Conservation (phyloP, 2,797 vertebrate species). For the Dallia pectoralis region DNA sequence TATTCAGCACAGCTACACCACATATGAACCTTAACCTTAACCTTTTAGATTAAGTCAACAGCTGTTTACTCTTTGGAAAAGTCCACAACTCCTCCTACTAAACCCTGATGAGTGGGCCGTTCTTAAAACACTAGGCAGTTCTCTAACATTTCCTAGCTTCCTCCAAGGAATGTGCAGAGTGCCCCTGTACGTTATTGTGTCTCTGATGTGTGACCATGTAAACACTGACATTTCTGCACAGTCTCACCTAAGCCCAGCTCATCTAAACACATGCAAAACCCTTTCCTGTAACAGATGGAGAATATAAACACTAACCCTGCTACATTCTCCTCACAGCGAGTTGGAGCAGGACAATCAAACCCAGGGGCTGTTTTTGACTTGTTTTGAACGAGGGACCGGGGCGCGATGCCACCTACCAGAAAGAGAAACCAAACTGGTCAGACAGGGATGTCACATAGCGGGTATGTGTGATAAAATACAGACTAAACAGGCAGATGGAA, state of each 20-base stretch:
- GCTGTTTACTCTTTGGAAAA: constrained; percentile 35
- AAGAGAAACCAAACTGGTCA: constrained; percentile 10
- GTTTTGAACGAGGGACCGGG: constrained; percentile 12
- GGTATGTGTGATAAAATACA: neutral
- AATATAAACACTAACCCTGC: constrained; percentile 58
- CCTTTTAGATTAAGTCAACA: constrained; percentile 4
- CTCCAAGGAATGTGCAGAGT: constrained; percentile 27
- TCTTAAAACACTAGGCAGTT: constrained; percentile 6
- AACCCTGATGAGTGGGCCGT: constrained; percentile 21
- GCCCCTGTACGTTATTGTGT: constrained; percentile 35
- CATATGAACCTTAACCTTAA: constrained; percentile 16
- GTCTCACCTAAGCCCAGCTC: constrained; percentile 37
- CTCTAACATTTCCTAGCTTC: constrained; percentile 4
- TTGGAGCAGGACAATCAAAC: constrained; percentile 12
- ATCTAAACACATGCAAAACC: constrained; percentile 20
- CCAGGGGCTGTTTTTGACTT: constrained; percentile 18
- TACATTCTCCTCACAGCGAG: constrained; percentile 37
- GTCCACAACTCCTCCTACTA: constrained; percentile 21
- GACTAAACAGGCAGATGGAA: neutral
- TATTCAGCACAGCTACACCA: neutral
- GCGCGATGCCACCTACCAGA: constrained; percentile 29
- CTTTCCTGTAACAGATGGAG: constrained; percentile 35
- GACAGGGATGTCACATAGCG: neutral
- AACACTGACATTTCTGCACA: constrained; percentile 52
- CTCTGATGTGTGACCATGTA: constrained; percentile 40